phyloP scores from a whole-genome alignment of 2,113 vertebrate genomes.

The Paedocypris sp. region DNA sequence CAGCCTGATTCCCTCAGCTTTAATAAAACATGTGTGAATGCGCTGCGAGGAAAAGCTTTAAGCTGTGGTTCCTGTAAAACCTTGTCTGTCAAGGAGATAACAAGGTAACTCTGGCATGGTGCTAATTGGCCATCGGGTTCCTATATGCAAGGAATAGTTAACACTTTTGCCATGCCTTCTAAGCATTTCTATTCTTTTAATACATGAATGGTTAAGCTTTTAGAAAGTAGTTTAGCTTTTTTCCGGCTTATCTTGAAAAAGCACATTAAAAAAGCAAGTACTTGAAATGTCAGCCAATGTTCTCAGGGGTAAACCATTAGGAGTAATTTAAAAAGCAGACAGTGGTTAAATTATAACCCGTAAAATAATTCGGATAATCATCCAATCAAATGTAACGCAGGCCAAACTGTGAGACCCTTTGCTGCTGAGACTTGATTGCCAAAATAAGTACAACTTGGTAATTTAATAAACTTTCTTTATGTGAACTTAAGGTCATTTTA shows the following conservation, averaged over 20 bases:
- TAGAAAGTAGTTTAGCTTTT: not conserved
- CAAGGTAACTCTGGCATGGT: slow-evolving; percentile 26
- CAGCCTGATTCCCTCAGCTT: slow-evolving; percentile 31
- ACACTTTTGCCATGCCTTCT: slow-evolving; percentile 12
- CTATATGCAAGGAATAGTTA: slow-evolving; percentile 30
- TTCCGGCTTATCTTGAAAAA: not conserved
- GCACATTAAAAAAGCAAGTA: slow-evolving; percentile 6
- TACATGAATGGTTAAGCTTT: slow-evolving; percentile 18
- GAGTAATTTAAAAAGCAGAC: slow-evolving; percentile 1
- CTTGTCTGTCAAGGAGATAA: slow-evolving; percentile 29
- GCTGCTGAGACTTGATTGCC: no score
- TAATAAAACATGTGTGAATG: slow-evolving; percentile 35
- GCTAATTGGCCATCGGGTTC: slow-evolving; percentile 34
- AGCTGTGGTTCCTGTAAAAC: slow-evolving; percentile 16
- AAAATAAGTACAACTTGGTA: no score
- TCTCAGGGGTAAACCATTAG: slow-evolving; percentile 10
- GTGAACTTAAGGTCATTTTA: no score
- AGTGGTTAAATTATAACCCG: not conserved
- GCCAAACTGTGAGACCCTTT: no score
- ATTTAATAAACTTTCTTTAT: no score
- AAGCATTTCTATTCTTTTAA: slow-evolving; percentile 5
- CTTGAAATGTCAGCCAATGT: not conserved
- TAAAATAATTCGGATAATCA: no score
- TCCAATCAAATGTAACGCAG: no score
- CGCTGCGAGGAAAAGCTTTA: slow-evolving; percentile 1